Evolutionary conservation across 2,113 vertebrate species (phyloP).

Genomic region (Melanotaenia duboulayi): DNA sequence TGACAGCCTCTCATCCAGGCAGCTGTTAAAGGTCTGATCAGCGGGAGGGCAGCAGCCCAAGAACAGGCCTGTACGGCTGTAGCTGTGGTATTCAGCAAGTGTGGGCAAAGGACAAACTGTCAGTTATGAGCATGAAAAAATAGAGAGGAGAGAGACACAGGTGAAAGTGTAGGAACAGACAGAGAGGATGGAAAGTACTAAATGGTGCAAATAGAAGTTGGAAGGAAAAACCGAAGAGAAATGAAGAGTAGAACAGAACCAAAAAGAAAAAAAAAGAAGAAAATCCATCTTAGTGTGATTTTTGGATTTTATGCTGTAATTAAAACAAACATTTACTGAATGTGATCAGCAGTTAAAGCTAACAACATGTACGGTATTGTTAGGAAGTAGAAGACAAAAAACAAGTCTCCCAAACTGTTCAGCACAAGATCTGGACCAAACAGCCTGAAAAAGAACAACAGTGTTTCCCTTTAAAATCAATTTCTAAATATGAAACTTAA

Average conservation of each 20-base stretch:
- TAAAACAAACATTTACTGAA: too few relatives aligned
- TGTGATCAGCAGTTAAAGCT: too few relatives aligned
- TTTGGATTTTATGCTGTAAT: too few relatives aligned
- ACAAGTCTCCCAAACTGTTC: too few relatives aligned
- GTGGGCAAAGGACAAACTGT: conserved; percentile 53
- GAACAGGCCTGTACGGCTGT: conserved; percentile 39
- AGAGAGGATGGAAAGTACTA: not conserved
- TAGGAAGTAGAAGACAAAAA: too few relatives aligned
- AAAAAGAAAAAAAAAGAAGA: not conserved
- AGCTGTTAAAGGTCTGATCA: conserved; percentile 43
- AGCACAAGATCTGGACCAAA: too few relatives aligned
- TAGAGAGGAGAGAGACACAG: not conserved
- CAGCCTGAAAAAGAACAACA: too few relatives aligned
- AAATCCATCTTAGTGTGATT: not conserved
- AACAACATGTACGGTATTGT: too few relatives aligned
- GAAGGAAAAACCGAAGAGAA: too few relatives aligned
- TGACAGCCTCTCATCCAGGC: conserved; percentile 35
- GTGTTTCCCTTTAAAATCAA: too few relatives aligned
- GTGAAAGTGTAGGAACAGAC: not conserved
- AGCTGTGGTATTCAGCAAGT: conserved; percentile 68
- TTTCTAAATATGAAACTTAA: not conserved
- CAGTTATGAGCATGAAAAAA: conserved; percentile 3
- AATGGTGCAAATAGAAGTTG: not conserved
- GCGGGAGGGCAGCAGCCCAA: conserved; percentile 35
- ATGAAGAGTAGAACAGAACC: not conserved